Evolutionary conservation across 2,113 vertebrate genomes (phyloP).

Genomic region (Neoarius graeffei): DNA sequence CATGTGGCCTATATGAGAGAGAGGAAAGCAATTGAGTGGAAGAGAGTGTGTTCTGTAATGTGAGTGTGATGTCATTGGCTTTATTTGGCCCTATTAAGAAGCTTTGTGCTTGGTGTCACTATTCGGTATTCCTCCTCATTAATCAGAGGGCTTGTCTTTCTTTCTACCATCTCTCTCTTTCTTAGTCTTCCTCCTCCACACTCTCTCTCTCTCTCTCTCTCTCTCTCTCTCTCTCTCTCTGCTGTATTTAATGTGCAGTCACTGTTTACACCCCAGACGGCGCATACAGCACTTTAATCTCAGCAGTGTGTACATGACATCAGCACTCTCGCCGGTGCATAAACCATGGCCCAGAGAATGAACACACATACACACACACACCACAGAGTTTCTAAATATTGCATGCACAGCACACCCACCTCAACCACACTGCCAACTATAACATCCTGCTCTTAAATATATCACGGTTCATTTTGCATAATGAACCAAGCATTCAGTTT

Average conservation of each 20-base stretch:
- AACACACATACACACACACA: conserved; percentile 7
- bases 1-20: background rate
- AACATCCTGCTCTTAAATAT: conserved; percentile 34
- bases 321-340: conserved; percentile 54
- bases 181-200: conserved; percentile 2
- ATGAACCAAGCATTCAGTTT: conserved; percentile 24
- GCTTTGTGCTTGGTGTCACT: conserved; percentile 48
- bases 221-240: conserved; percentile 32
- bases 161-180: conserved; percentile 23
- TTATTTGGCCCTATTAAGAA: conserved; percentile 48
- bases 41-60: conserved; percentile 39
- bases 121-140: conserved; percentile 46
- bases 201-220: conserved; percentile 15
- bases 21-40: conserved; percentile 8
- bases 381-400: conserved; percentile 19
- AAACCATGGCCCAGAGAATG: conserved; percentile 45
- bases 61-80: conserved; percentile 48
- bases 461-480: conserved; percentile 32
- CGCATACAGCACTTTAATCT: conserved; percentile 56
- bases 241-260: conserved; percentile 54
- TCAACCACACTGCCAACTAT: conserved; percentile 3
- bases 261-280: conserved; percentile 57
- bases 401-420: conserved; percentile 22
- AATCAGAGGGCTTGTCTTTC: conserved; percentile 47
- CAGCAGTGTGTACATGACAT: conserved; percentile 56